Evolutionary conservation across 2,797 vertebrate species (phyloP).

Genomic region (Pipistrellus pygmaeus): DNA sequence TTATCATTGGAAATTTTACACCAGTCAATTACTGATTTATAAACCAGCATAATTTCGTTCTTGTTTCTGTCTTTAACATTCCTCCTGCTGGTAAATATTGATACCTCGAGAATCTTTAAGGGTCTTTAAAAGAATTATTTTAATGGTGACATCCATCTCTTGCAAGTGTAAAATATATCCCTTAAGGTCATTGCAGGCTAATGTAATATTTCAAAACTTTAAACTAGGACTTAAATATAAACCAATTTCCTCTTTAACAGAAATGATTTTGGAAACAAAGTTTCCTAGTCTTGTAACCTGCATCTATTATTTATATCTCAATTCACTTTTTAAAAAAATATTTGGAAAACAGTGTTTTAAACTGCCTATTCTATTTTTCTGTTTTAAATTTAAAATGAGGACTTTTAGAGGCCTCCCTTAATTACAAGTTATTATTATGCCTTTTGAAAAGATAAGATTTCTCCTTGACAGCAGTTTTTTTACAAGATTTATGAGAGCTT

Average conservation of each 20-base stretch:
- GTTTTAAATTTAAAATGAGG: not conserved
- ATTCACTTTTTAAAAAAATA: slow-evolving; percentile 20
- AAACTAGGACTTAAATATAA: not conserved
- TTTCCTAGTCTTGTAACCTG: slow-evolving; percentile 1
- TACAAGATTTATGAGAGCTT: not conserved
- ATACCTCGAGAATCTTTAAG: not conserved
- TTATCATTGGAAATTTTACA: slow-evolving; percentile 10
- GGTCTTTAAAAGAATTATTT: not conserved
- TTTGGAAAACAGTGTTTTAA: not conserved
- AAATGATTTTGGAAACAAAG: not conserved
- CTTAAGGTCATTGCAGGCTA: not conserved
- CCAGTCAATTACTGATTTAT: not conserved
- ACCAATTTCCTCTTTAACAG: not conserved
- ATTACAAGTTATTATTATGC: not conserved
- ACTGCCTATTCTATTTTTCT: not conserved
- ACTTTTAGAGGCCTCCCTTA: not conserved
- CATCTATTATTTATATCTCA: not conserved
- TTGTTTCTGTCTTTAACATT: not conserved
- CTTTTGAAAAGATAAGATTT: not conserved
- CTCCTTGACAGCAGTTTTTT: not conserved
- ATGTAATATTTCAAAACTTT: not conserved
- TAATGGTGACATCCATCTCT: not conserved
- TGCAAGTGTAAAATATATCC: not conserved
- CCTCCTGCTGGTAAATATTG: not conserved
- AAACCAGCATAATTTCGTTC: not conserved